Evolutionary conservation across 1,140 invertebrate species (phyloP).

Genomic region (Brachystomella parvula): DNA sequence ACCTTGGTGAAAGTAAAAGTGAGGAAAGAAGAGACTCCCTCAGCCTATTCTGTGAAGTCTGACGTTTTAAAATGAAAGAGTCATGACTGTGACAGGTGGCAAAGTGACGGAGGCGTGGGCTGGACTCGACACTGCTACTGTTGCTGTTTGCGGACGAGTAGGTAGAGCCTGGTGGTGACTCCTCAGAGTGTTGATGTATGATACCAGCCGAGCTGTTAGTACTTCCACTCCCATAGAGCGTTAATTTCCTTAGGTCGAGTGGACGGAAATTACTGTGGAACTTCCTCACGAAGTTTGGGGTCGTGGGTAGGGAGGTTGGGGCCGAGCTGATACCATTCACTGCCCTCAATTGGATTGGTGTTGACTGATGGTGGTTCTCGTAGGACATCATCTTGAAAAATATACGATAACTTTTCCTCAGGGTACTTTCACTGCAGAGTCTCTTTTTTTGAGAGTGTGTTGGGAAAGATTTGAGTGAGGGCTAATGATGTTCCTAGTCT

Average conservation of each 20-base stretch:
- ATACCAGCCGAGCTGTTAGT: constrained; percentile 4
- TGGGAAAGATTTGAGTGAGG: too few relatives aligned
- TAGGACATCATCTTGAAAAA: constrained; percentile 30
- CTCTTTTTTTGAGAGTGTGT: too few relatives aligned
- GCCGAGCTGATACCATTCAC: background rate
- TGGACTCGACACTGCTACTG: constrained; percentile 31
- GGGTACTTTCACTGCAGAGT: too few relatives aligned
- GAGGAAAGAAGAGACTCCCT: constrained; percentile 32
- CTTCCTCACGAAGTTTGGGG: constrained; percentile 36
- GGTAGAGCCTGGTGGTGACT: constrained; percentile 13
- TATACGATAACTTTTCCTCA: background rate
- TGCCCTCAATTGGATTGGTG: constrained; percentile 9
- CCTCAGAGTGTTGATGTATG: constrained; percentile 7
- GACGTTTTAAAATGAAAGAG: constrained; percentile 36
- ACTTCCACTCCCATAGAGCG: constrained; percentile 26
- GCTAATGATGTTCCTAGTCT: background rate
- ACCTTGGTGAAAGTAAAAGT: constrained; percentile 36
- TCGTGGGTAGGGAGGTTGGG: constrained; percentile 27
- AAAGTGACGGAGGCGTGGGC: constrained; percentile 27
- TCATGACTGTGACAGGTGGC: constrained; percentile 29
- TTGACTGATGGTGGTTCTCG: constrained; percentile 30
- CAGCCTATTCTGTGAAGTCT: constrained; percentile 34
- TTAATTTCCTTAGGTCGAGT: constrained; percentile 35
- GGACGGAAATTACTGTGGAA: constrained; percentile 37
- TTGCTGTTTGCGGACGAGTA: constrained; percentile 21